Evolutionary conservation across 2,113 vertebrate species (phyloP).

Genomic region (Dromiciops gliroides): DNA sequence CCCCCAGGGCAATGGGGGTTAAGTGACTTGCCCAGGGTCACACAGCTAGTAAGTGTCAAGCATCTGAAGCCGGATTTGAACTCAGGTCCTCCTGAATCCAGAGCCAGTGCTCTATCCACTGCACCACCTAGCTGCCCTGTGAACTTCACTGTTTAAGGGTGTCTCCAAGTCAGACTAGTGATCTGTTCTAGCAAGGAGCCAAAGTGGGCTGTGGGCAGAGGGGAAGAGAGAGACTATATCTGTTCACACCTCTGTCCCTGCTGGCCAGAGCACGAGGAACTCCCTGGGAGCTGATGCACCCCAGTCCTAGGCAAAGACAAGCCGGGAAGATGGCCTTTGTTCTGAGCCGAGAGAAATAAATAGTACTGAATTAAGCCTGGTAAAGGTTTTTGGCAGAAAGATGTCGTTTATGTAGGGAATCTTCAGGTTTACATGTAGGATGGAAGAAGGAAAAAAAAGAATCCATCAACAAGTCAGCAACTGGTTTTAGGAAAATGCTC

Average conservation of each 20-base stretch:
- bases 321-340: background rate
- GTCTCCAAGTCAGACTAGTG: too few relatives aligned
- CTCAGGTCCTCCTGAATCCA: too few relatives aligned
- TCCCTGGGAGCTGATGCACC: background rate
- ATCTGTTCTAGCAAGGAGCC: too few relatives aligned
- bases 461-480: background rate
- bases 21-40: too few relatives aligned
- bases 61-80: too few relatives aligned
- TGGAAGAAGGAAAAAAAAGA: background rate
- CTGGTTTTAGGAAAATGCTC: background rate
- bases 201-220: too few relatives aligned
- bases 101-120: too few relatives aligned
- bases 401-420: background rate
- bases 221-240: too few relatives aligned
- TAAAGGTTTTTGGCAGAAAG: background rate
- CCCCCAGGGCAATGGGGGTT: too few relatives aligned
- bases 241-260: background rate
- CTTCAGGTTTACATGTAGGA: background rate
- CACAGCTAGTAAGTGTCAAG: too few relatives aligned
- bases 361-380: background rate
- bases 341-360: background rate
- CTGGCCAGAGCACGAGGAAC: background rate
- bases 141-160: too few relatives aligned
- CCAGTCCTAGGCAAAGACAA: background rate
- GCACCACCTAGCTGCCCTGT: too few relatives aligned